Conservation (phyloP, 2,797 vertebrate genomes). For the Serranus cabrilla region DNA sequence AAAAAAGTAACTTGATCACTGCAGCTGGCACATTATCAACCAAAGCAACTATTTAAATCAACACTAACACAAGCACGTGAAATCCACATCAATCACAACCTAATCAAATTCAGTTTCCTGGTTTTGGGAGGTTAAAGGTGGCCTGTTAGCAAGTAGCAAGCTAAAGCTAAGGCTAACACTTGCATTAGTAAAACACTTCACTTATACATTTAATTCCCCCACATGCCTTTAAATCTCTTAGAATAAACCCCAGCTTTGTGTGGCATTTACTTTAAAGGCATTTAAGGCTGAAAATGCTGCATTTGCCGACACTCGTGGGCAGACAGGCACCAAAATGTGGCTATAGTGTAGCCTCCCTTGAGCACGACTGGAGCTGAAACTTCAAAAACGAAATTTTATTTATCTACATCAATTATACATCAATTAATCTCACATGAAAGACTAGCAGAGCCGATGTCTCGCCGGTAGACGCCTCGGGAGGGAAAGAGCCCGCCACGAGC, state of each 20-base stretch:
- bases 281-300: background rate
- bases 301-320: conserved; percentile 31
- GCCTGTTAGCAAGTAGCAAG: conserved; percentile 79
- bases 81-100: conserved; percentile 40
- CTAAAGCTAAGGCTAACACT: conserved; percentile 76
- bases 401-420: conserved; percentile 55
- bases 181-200: conserved; percentile 14
- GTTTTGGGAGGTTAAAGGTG: conserved; percentile 74
- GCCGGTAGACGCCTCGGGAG: conserved; percentile 30
- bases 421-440: conserved; percentile 72
- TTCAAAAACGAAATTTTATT: conserved; percentile 53
- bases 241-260: background rate
- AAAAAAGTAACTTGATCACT: background rate
- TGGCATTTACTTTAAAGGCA: conserved; percentile 2
- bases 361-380: conserved; percentile 62
- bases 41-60: background rate
- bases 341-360: conserved; percentile 65
- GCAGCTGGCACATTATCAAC: background rate
- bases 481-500: conserved; percentile 27
- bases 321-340: conserved; percentile 35
- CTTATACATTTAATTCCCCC: background rate
- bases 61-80: background rate
- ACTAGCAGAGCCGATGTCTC: conserved; percentile 56
- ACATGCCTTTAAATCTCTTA: background rate
- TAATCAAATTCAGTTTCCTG: conserved; percentile 65